Evolutionary conservation across 2,888 invertebrate genomes (phyloP), one percentile per base, ranked within the genome.

Genomic region (Andrena camellia): DNA sequence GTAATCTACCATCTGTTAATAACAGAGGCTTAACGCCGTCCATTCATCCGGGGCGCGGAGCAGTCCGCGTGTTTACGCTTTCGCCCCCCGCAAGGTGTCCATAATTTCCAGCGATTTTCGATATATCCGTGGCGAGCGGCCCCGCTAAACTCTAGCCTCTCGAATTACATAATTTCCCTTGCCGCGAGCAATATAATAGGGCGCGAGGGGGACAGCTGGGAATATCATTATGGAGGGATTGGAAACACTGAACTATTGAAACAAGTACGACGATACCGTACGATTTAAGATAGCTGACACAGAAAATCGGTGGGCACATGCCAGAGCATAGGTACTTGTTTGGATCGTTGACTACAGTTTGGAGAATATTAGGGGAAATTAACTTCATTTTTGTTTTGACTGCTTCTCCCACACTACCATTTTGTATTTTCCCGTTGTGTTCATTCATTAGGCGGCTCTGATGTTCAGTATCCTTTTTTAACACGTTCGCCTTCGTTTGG

Each of bases 1-100:
- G 91, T 91, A 93, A 93, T 93, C 92, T 92, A 90, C 91, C 92
- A 92, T 93, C 92, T 92, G 92, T 92, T 93, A 93, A 93, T 93
- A 93, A 93, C 91, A 91, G 92, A 91, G 91, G 92, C 90, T 92
- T 91, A 91, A 91, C 89, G 88, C 90, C 87, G 87, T 88, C 85
- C 90, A 91, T 91, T 92, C 90, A 91, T 91, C 88, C 88, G 75
- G 84, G 81, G 80, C 70, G 70, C 78, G 67, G 68, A 79, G 76
- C 60, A 70, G 67, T 67, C 75, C 67, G 70, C 77, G 54, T 62
- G 83, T 85, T 85, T 85, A 80, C 78, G 72, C 75, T 83, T 79
- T 60, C 82, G 60, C 20, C 50, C 29, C 33, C 42, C 23, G 67
- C 69, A n/a, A 42, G 67, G n/a, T 17, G 35, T 70, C 60, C 35